These are phyloP conservation scores for Plebejus anna DNA, from an alignment of 2,888 invertebrate species.

Conservation along the genomic window DNA sequence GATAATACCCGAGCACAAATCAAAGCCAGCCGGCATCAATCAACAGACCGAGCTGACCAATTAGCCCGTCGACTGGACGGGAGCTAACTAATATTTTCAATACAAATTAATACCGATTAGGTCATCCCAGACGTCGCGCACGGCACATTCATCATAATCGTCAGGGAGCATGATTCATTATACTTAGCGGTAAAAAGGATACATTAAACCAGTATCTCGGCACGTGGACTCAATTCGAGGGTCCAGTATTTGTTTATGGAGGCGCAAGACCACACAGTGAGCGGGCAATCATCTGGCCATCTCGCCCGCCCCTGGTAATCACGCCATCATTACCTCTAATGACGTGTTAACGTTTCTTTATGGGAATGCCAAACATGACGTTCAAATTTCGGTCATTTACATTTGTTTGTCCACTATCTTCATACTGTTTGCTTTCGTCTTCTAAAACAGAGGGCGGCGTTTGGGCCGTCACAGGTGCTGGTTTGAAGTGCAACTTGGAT, in stretches of 20 bases:
- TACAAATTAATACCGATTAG: slow-evolving; percentile 22
- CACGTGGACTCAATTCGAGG: slow-evolving; percentile 59
- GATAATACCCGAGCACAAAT: slow-evolving; percentile 6
- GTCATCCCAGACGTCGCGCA: slow-evolving; percentile 21
- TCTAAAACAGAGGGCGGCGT: slow-evolving; percentile 79
- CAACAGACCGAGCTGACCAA: slow-evolving; percentile 9
- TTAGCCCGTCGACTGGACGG: slow-evolving; percentile 7
- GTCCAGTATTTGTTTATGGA: slow-evolving; percentile 63
- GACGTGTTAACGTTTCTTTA: slow-evolving; percentile 79
- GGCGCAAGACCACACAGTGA: slow-evolving; percentile 73
- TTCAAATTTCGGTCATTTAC: slow-evolving; percentile 79
- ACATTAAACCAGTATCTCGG: slow-evolving; percentile 40
- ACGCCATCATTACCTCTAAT: slow-evolving; percentile 79
- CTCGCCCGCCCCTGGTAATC: slow-evolving; percentile 71
- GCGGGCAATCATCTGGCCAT: slow-evolving; percentile 69
- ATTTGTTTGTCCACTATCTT: slow-evolving; percentile 78
- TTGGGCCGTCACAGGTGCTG: slow-evolving; percentile 67
- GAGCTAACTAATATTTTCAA: slow-evolving; percentile 26
- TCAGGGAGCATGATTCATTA: slow-evolving; percentile 24
- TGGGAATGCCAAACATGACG: slow-evolving; percentile 80
- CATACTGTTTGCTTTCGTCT: slow-evolving; percentile 71
- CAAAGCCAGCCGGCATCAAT: neutral
- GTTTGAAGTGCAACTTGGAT: slow-evolving; percentile 64
- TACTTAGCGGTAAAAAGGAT: slow-evolving; percentile 32
- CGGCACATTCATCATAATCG: slow-evolving; percentile 19